Evolutionary conservation across 2,113 vertebrate genomes (phyloP), one percentile per base, ranked within the genome.

Genomic region (Protobothrops flavoviridis): DNA sequence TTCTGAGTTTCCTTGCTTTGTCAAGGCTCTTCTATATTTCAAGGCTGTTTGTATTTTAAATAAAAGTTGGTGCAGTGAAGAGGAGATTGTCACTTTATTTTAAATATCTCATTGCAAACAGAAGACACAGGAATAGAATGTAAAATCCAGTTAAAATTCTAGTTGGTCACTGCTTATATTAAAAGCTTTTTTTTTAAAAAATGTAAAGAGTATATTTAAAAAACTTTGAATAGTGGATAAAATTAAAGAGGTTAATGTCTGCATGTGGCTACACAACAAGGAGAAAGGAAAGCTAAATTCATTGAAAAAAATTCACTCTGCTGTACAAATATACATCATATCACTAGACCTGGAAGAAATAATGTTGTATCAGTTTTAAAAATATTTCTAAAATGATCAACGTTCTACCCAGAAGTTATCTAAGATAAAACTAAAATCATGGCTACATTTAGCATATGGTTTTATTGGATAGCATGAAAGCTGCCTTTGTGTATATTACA

Each of bases 281-380:
- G 69, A 90, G 88, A 90, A 93, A 33, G 53, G 57, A 85, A 89
- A 90, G 69, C 92, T 93, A 85, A 93, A 93, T 90, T 57, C 92
- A 90, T 59, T 89, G 88, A 85, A 90, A 85, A 69, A 93, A 90
- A 90, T 59, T 55, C 88, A 93, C 17, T 90, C 88, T 50, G 52
- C 43, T 90, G 53, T 93, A 93, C 53, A 93, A 93, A 90, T 57
- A 93, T 93, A 88, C 69, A 33, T 1, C 53, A 90, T 21, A 90
- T 90, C 88, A 85, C 43, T 50, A 50, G 43, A 74, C 53, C 33
- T 53, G 24, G 88, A n/a, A 74, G 69, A 93, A 93, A 90, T 93
- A 90, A 93, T 85, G 69, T 90, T 69, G 57, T 93, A 93, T 90
- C 92, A 93, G 7, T 93, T 93, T 59, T 59, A 93, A 53, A 85